Conservation (phyloP, 1,140 invertebrate genomes). For the Drosophila carrolli region DNA sequence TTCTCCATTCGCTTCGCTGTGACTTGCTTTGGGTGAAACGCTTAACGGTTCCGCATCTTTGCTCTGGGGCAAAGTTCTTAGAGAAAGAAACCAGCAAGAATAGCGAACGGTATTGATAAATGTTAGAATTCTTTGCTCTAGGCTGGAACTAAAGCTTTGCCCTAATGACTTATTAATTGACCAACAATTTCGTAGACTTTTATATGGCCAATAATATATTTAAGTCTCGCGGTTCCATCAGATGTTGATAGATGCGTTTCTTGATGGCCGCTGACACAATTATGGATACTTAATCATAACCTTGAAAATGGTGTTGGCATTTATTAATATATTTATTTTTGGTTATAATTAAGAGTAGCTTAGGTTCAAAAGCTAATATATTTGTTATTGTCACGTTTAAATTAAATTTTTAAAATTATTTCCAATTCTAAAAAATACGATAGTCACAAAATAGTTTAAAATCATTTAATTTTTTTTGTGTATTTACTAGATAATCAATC, state of each 20-base stretch:
- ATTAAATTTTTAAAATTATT: no score
- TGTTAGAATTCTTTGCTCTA: conserved; percentile 29
- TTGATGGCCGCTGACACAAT: conserved; percentile 57
- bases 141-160: conserved; percentile 28
- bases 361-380: background rate
- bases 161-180: conserved; percentile 77
- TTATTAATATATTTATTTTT: conserved; percentile 13
- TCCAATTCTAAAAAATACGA: no score
- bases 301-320: conserved; percentile 26
- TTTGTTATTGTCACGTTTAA: background rate
- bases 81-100: conserved; percentile 29
- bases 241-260: conserved; percentile 54
- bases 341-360: conserved; percentile 17
- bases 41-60: conserved; percentile 55
- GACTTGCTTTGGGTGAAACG: conserved; percentile 57
- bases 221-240: conserved; percentile 8
- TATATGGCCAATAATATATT: conserved; percentile 44
- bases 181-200: conserved; percentile 29
- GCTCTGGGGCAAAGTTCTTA: conserved; percentile 18
- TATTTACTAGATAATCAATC: background rate
- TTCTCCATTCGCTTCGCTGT: conserved; percentile 16
- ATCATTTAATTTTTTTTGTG: no score
- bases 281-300: conserved; percentile 52
- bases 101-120: conserved; percentile 57
- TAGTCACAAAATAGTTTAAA: no score